These are phyloP conservation scores for Atlantisia rogersi DNA, from an alignment of 2,113 vertebrate species.

Conservation along the genomic window DNA sequence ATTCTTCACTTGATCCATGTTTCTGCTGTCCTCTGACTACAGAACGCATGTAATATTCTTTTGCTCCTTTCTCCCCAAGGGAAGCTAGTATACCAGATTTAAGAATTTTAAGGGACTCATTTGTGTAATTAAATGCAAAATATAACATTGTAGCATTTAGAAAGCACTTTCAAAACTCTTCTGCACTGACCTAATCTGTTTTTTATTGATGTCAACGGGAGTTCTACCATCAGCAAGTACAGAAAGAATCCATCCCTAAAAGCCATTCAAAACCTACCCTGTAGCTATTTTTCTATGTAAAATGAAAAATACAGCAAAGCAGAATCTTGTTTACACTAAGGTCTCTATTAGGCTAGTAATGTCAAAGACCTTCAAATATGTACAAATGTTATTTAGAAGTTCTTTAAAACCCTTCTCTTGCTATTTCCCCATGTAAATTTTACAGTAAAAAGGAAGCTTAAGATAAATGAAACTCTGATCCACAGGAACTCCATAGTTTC, in stretches of 20 bases:
- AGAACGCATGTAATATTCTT: background rate
- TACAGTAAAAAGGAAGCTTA: background rate
- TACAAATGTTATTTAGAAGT: background rate
- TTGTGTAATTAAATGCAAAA: background rate
- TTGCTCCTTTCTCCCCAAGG: background rate
- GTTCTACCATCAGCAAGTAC: background rate
- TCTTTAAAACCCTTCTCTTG: background rate
- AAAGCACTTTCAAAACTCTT: slow-evolving; percentile 1
- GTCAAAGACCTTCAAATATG: background rate
- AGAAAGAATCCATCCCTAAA: background rate
- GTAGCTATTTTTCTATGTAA: background rate
- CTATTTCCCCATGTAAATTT: background rate
- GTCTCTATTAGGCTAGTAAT: background rate
- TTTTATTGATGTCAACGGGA: background rate
- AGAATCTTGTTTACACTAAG: background rate
- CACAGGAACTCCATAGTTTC: background rate
- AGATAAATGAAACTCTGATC: background rate
- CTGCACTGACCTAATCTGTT: background rate
- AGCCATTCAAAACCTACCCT: background rate
- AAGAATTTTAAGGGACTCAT: background rate
- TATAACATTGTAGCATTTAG: background rate
- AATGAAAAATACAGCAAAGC: background rate
- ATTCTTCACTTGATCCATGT: background rate
- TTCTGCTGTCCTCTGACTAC: background rate
- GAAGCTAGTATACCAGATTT: background rate